Evolutionary conservation across 2,797 vertebrate species (phyloP).

Genomic region (Zalophus californianus): DNA sequence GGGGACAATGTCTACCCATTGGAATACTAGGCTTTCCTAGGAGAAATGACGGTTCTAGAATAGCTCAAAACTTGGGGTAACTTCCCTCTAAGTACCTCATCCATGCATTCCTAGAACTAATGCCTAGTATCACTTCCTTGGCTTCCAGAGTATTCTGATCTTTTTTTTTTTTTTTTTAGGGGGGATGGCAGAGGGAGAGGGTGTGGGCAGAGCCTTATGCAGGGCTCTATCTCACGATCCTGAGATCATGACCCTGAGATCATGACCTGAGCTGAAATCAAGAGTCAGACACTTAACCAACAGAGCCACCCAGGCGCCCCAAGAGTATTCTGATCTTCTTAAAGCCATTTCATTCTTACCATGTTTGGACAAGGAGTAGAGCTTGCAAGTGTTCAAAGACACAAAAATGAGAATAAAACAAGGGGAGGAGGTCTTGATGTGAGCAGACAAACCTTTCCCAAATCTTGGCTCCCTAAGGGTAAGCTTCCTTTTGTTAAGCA

Average conservation of each 20-base stretch:
- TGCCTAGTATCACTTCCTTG: neutral
- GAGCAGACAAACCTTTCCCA: neutral
- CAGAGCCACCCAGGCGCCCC: neutral
- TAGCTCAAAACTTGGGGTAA: neutral
- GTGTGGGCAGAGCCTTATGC: no score
- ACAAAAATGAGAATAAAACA: neutral
- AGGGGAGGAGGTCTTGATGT: neutral
- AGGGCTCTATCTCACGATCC: neutral
- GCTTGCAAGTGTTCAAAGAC: neutral
- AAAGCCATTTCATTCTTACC: neutral
- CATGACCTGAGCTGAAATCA: neutral
- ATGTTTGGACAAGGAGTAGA: neutral
- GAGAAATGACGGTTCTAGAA: neutral
- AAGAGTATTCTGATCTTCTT: neutral
- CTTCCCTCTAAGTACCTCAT: neutral
- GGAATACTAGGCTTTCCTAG: neutral
- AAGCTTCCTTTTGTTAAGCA: slow-evolving; percentile 27
- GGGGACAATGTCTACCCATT: neutral
- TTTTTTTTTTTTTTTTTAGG: neutral
- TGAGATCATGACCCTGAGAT: neutral
- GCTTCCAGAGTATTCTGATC: neutral
- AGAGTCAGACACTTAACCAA: neutral
- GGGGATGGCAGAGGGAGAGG: neutral
- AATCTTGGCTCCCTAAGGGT: neutral
- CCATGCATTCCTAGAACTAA: neutral